Base-by-base conservation (phyloP, 2,797 vertebrate species). In the Cyprinella venusta region DNA sequence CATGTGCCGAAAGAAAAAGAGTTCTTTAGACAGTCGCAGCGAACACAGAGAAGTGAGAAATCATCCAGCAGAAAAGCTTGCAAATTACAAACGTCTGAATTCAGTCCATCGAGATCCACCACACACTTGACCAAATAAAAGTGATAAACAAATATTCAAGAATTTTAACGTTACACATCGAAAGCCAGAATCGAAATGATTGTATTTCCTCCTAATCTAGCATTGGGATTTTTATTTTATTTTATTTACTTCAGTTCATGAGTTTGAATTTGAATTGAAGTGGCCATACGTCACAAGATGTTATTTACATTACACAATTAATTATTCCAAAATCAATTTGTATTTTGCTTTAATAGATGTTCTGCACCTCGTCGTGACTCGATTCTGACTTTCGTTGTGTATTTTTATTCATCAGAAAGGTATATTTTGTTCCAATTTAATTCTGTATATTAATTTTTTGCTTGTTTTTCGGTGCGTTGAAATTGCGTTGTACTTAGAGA, bases 1-100 rank as follows among this genome's bases (percentile, higher is more conserved):
- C 96, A 98, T 97, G 97, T 96, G 97, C 96, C 95, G 96, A 96
- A 96, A 97, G 97, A 96, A 97, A 98, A 82, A 68, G 63, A 97
- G 96, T 95, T 92, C 92, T 92, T 86, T 76, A 50, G 86, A 92
- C 33, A 81, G 92, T 92, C 88, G 91, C 91, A 94, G 94, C 92
- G 93, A 80, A 79, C 75, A 87, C 81, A 87, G 79, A 87, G 69
- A 83, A 80, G 85, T 84, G 79, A 87, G 76, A 87, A 83, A 81
- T 75, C 78, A 61, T 59, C 76, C 83, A 86, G 82, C 76, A 84
- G 38, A 84, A 36, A 85, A 70, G 83, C 83, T 79, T 82, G 71
- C 68, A 81, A 81, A 71, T 64, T 80, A 70, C 74, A 76, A 38
- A 63, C 7, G 33, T 81, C 88, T 87, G 86, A 87, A 89, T 85